Conservation (phyloP, 2,797 vertebrate species). For the Protonibea diacanthus region DNA sequence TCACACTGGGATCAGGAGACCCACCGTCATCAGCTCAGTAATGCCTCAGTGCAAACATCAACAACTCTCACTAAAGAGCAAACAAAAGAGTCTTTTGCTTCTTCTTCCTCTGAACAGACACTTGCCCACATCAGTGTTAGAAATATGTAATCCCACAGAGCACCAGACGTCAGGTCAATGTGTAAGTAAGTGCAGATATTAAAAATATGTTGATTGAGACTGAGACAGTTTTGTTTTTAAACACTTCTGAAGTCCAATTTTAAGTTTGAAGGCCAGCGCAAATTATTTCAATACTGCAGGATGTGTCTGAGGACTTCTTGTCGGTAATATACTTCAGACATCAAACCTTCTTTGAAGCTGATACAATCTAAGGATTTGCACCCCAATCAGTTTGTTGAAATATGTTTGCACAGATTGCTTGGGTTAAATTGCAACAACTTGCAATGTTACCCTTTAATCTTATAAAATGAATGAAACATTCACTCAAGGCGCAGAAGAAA, state of each 20-base stretch:
- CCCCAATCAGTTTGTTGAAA: constrained; percentile 23
- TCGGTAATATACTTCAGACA: not conserved
- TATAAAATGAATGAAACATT: constrained; percentile 45
- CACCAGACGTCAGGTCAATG: constrained; percentile 20
- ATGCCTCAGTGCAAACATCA: constrained; percentile 73
- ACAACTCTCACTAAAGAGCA: constrained; percentile 55
- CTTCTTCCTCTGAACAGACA: constrained; percentile 44
- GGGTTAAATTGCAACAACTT: constrained; percentile 18
- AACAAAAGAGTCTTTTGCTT: constrained; percentile 59
- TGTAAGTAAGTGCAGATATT: not conserved
- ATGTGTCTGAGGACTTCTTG: not conserved
- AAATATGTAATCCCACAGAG: constrained; percentile 24
- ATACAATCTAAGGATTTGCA: constrained; percentile 5
- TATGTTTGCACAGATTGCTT: constrained; percentile 10
- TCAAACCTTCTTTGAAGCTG: constrained; percentile 2
- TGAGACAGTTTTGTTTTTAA: not conserved
- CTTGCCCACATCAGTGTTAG: constrained; percentile 32
- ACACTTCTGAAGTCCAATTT: not conserved
- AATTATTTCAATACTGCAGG: not conserved
- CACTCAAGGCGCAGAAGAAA: constrained; percentile 43
- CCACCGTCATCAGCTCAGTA: constrained; percentile 63
- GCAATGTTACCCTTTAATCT: constrained; percentile 42
- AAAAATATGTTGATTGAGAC: not conserved
- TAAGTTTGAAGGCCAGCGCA: not conserved
- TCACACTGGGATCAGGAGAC: constrained; percentile 81